phyloP scores from a whole-genome alignment of 2,113 vertebrate species.

The Gymnorhina tibicen region DNA sequence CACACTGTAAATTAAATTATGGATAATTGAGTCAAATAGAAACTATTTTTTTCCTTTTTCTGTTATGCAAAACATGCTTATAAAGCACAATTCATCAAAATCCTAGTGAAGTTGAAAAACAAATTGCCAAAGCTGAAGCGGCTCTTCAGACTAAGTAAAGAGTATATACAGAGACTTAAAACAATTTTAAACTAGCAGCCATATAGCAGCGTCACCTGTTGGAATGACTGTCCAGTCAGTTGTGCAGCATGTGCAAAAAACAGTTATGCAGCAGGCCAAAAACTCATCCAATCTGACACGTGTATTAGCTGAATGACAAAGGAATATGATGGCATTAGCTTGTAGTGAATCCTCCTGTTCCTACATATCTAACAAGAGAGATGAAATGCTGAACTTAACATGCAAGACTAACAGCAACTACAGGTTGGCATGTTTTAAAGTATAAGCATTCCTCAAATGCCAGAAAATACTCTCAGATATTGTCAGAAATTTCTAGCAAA shows the following conservation, averaged over 20 bases:
- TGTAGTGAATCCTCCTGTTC: neutral
- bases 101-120: neutral
- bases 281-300: neutral
- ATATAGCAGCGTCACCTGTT: neutral
- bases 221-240: neutral
- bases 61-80: neutral
- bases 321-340: neutral
- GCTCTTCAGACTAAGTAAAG: slow-evolving; percentile 7
- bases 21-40: neutral
- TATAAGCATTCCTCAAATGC: neutral
- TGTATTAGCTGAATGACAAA: neutral
- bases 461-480: neutral
- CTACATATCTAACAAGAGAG: neutral
- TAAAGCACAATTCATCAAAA: slow-evolving; percentile 18
- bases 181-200: neutral
- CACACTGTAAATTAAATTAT: neutral
- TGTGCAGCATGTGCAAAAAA: neutral
- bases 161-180: neutral
- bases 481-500: neutral
- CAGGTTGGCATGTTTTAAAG: neutral
- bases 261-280: neutral
- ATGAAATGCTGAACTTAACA: neutral
- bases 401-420: neutral
- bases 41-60: neutral
- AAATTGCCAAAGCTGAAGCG: slow-evolving; percentile 3